Evolutionary conservation across 2,113 vertebrate genomes (phyloP).

Genomic region (Bujurquina vittata): DNA sequence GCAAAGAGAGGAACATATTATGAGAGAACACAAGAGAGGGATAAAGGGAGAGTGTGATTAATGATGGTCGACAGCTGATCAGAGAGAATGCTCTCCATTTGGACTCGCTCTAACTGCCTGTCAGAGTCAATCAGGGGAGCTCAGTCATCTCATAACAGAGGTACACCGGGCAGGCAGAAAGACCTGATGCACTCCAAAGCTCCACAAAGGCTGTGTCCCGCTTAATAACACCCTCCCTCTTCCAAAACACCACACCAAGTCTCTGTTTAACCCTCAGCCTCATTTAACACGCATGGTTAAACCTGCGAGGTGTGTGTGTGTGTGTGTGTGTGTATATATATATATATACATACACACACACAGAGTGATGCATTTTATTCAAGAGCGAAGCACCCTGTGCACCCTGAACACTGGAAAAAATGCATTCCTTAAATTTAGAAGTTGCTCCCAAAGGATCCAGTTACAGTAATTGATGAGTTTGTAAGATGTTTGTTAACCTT

Average conservation of each 20-base stretch:
- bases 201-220: conserved; percentile 63
- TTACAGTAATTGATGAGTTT: conserved; percentile 81
- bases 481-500: conserved; percentile 73
- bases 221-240: conserved; percentile 63
- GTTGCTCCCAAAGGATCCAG: conserved; percentile 72
- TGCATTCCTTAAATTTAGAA: conserved; percentile 78
- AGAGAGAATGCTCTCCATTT: conserved; percentile 76
- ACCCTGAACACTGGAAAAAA: conserved; percentile 70
- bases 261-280: conserved; percentile 33
- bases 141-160: conserved; percentile 78
- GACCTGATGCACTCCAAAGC: conserved; percentile 65
- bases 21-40: conserved; percentile 60
- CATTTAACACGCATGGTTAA: conserved; percentile 42
- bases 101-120: conserved; percentile 75
- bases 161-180: conserved; percentile 70
- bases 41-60: conserved; percentile 76
- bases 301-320: not conserved
- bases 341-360: not conserved
- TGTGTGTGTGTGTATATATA: too few relatives aligned
- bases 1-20: conserved; percentile 63
- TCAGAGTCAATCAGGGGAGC: conserved; percentile 74
- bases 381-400: conserved; percentile 38
- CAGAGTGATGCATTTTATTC: not conserved
- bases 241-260: conserved; percentile 20
- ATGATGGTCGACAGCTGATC: conserved; percentile 78